Evolutionary conservation across 2,113 vertebrate genomes (phyloP).

Genomic region (Podarcis raffonei): DNA sequence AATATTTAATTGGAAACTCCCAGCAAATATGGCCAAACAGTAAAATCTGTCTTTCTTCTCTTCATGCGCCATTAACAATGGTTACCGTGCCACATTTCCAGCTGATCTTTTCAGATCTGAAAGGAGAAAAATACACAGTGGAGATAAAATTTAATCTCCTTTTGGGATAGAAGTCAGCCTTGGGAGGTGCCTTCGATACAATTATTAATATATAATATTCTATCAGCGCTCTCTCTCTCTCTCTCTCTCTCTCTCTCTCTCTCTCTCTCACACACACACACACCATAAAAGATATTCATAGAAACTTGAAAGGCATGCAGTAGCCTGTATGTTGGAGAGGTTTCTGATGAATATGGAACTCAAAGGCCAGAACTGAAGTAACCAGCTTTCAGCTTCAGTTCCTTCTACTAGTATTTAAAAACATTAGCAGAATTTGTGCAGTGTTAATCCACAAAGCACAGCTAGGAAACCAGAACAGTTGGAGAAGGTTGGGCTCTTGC

Average conservation of each 20-base stretch:
- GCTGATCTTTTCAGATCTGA: constrained; percentile 22
- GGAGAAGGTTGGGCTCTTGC: not conserved
- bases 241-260: not conserved
- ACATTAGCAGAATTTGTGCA: not conserved
- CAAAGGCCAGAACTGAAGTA: not conserved
- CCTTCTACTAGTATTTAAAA: not conserved
- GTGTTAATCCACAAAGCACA: not conserved
- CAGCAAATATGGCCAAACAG: constrained; percentile 47
- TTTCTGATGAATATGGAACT: not conserved
- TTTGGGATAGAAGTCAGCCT: constrained; percentile 35
- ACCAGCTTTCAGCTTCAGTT: not conserved
- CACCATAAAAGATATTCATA: not conserved
- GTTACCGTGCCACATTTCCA: constrained; percentile 1
- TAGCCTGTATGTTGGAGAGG: not conserved
- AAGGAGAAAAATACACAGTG: not conserved
- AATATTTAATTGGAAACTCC: constrained; percentile 57
- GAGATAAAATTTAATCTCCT: not conserved
- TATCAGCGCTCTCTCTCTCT: not conserved
- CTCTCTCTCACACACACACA: not conserved
- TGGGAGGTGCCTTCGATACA: not conserved
- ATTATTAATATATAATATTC: not conserved
- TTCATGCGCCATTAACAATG: constrained; percentile 2
- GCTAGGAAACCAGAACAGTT: not conserved
- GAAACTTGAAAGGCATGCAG: not conserved
- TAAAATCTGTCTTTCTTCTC: constrained; percentile 37